Evolutionary conservation across 2,113 vertebrate species (phyloP).

Genomic region (Antidorcas marsupialis): DNA sequence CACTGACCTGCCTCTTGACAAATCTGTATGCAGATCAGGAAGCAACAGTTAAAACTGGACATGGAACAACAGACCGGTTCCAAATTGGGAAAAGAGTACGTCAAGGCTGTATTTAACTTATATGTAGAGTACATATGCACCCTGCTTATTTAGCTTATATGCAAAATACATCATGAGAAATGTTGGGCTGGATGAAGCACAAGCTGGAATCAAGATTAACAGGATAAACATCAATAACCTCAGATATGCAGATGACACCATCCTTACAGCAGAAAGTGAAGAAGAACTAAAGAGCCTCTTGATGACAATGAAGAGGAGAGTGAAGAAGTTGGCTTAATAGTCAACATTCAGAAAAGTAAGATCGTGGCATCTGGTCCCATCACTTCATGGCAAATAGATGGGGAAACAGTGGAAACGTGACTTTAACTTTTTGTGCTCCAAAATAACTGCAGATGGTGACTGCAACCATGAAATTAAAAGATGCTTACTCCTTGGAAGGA

Average conservation of each 20-base stretch:
- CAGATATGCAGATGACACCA: neutral
- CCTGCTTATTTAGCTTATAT: neutral
- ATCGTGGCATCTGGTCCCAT: neutral
- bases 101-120: neutral
- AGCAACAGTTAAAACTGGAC: neutral
- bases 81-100: neutral
- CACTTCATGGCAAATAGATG: neutral
- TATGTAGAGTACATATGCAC: neutral
- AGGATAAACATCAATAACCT: neutral
- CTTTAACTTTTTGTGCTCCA: neutral
- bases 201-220: neutral
- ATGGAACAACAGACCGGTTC: neutral
- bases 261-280: rapidly evolving
- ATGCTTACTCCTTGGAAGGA: neutral
- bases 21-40: neutral
- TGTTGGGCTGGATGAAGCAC: neutral
- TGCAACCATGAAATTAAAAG: neutral
- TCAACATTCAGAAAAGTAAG: neutral
- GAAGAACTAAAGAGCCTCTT: neutral
- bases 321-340: neutral
- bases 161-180: neutral
- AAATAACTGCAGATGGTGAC: neutral
- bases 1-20: neutral
- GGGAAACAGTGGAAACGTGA: neutral
- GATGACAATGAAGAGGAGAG: neutral